Evolutionary conservation across 2,113 vertebrate species (phyloP), one percentile per base, ranked within the genome.

Genomic region (Pseudorhombus dupliciocellatus): DNA sequence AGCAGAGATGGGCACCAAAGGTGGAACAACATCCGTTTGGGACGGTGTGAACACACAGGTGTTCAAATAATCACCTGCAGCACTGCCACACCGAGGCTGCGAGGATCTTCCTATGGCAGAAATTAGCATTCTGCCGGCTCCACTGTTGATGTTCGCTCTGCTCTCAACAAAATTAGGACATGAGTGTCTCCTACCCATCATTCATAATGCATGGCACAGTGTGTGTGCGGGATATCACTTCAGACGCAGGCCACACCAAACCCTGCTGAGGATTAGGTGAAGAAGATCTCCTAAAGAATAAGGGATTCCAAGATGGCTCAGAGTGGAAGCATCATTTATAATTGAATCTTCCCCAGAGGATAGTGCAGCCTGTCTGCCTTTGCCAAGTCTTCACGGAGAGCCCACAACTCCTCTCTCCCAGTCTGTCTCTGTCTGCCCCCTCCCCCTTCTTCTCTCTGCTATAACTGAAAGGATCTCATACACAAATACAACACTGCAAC

Each of bases 271-370:
- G 88, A 92, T 91, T 90, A 91, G 78, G 86, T 88, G 81, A 84
- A 84, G 87, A 86, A 88, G 89, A 91, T 86, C 89, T 86, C 79
- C 78, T 50, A 73, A 87, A 90, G 85, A 91, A 92, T 81, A 80
- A 82, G 79, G 85, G 81, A 89, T 88, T 89, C 80, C 81, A 89
- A 91, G 88, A 89, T 88, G 89, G 90, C 85, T 91, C 76, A 53
- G 69, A 91, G 87, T 80, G 84, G 80, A 88, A 90, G 83, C 87
- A 84, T 92, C 87, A 90, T 93, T 92, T 89, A 92, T 92, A 92
- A 93, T 92, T 92, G 90, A 93, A 89, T 85, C 87, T 75, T 87
- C 89, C 90, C 89, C 26, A 65, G 87, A 87, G 90, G 88, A 88
- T 40, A 55, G 70, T 56, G 77, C 79, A 75, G 85, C 79, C 85